These are phyloP conservation scores for Cyclopterus lumpus DNA, from an alignment of 2,797 vertebrate genomes.

Conservation along the genomic window DNA sequence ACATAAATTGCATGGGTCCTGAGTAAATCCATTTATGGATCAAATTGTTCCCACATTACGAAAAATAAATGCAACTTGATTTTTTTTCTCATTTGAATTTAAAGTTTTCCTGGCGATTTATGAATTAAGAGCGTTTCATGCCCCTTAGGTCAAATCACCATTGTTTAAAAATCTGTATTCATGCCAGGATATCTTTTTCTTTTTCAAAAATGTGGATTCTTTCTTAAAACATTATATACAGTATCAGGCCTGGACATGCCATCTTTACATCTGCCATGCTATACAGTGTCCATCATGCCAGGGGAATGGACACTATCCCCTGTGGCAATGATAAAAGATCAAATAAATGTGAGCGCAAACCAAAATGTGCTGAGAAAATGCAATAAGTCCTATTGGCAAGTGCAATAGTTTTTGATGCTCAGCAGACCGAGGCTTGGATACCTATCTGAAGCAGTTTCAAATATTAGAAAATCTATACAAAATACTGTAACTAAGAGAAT, in stretches of 20 bases:
- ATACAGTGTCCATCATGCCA: slow-evolving; percentile 93
- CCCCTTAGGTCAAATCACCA: slow-evolving; percentile 21
- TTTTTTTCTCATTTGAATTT: slow-evolving; percentile 41
- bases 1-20: slow-evolving; percentile 74
- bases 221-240: slow-evolving; percentile 8
- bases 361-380: slow-evolving; percentile 80
- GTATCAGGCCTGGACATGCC: slow-evolving; percentile 72
- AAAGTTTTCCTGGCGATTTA: slow-evolving; percentile 41
- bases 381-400: slow-evolving; percentile 74
- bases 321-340: slow-evolving; percentile 78
- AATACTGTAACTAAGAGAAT: not conserved
- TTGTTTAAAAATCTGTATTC: slow-evolving; percentile 23
- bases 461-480: slow-evolving; percentile 29
- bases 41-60: slow-evolving; percentile 61
- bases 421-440: slow-evolving; percentile 69
- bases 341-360: slow-evolving; percentile 71
- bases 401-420: slow-evolving; percentile 71
- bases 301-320: slow-evolving; percentile 71
- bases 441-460: slow-evolving; percentile 65
- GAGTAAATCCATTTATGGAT: slow-evolving; percentile 74
- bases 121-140: slow-evolving; percentile 34
- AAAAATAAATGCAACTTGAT: slow-evolving; percentile 7
- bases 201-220: slow-evolving; percentile 6
- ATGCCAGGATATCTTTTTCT: not conserved
- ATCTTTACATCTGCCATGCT: slow-evolving; percentile 84